Percentiles rank a stretch among this genome's conserved stretches.
Conservation (phyloP, 2,797 vertebrate genomes). For the Adrianichthys oophorus region DNA sequence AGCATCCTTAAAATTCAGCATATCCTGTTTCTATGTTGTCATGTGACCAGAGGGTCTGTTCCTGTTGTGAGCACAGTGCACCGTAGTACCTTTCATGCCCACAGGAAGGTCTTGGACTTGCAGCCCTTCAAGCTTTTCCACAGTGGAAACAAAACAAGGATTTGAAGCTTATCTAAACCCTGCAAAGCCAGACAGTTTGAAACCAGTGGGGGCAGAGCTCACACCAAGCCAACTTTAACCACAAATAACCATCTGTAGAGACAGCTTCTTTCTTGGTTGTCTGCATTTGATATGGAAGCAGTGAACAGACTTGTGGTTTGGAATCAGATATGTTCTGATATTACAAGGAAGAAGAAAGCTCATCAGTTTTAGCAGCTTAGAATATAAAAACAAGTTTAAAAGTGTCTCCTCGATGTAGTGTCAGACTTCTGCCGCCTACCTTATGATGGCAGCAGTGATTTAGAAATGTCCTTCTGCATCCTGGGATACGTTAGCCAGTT, state of each 20-base stretch:
- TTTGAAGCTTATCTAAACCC: constrained; percentile 65
- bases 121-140: constrained; percentile 31
- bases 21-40: constrained; percentile 51
- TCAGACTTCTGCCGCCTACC: too few relatives aligned
- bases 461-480: constrained; percentile 29
- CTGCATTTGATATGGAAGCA: background rate
- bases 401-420: background rate
- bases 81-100: constrained; percentile 14
- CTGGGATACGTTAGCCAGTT: constrained; percentile 23
- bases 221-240: constrained; percentile 6
- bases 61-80: background rate
- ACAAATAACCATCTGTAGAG: background rate
- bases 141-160: constrained; percentile 59
- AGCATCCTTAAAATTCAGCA: constrained; percentile 21
- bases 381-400: background rate
- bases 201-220: constrained; percentile 38
- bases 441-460: constrained; percentile 10
- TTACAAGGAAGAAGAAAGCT: background rate
- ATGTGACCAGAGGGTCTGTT: constrained; percentile 29
- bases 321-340: background rate
- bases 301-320: background rate
- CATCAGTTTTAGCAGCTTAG: background rate
- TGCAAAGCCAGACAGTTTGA: constrained; percentile 59
- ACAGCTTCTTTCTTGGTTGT: background rate
- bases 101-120: constrained; percentile 33